A percentile compares a stretch with the other conserved stretches of the same genome.
These are phyloP conservation scores for Entomobrya multifasciata DNA, from an alignment of 2,888 invertebrate genomes.

Conservation along the genomic window DNA sequence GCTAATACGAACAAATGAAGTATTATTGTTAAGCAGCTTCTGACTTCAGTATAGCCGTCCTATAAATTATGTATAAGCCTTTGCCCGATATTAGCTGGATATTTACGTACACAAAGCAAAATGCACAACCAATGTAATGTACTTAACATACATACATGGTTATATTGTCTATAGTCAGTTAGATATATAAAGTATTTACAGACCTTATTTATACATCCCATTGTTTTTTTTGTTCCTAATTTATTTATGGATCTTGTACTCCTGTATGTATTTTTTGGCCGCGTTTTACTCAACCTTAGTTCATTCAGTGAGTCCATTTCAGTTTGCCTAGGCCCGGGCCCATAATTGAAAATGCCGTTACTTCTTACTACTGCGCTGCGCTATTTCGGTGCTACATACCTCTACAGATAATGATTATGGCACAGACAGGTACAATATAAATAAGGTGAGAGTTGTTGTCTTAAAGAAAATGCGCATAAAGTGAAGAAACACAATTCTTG, in stretches of 20 bases:
- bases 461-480: neutral
- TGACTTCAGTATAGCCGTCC: too few relatives aligned
- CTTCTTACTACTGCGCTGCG: constrained; percentile 18
- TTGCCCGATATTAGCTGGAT: neutral
- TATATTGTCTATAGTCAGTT: too few relatives aligned
- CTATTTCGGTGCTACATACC: constrained; percentile 6
- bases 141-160: neutral
- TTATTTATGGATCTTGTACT: constrained; percentile 55
- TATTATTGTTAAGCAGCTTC: neutral
- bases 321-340: constrained; percentile 24
- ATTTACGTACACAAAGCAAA: neutral
- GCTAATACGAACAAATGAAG: neutral
- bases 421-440: neutral
- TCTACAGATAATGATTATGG: neutral
- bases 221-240: constrained; percentile 28
- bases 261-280: neutral
- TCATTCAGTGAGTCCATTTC: constrained; percentile 4
- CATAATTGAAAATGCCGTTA: constrained; percentile 50
- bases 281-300: neutral
- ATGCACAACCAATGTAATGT: neutral
- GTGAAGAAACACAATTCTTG: neutral
- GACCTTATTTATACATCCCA: neutral
- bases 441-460: neutral
- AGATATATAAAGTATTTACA: neutral
- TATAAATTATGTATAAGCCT: too few relatives aligned